These are phyloP conservation scores for Sclerodermus sp. DNA, from an alignment of 2,888 invertebrate species.

Conservation along the genomic window DNA sequence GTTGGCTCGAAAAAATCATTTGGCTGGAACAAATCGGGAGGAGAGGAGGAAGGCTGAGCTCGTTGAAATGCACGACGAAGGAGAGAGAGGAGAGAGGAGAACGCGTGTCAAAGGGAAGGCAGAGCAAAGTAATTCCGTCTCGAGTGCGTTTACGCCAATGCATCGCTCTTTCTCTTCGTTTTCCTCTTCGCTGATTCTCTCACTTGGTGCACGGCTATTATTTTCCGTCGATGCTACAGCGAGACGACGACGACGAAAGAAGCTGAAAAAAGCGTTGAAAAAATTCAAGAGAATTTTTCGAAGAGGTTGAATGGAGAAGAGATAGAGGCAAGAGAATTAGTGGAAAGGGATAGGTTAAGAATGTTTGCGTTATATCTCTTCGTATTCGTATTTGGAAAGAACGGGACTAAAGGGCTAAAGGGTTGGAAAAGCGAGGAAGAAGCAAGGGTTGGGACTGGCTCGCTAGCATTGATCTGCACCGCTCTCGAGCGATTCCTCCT, in stretches of 20 bases:
- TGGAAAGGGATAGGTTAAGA: slow-evolving; percentile 17
- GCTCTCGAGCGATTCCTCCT: slow-evolving; percentile 21
- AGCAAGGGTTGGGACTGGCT: slow-evolving; percentile 37
- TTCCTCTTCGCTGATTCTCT: slow-evolving; percentile 20
- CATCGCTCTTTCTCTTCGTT: slow-evolving; percentile 8
- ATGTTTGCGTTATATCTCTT: slow-evolving; percentile 46
- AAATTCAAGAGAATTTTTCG: background rate
- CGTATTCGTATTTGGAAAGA: slow-evolving; percentile 34
- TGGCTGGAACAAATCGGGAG: slow-evolving; percentile 34
- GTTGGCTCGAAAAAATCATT: slow-evolving; percentile 24
- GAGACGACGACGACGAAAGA: slow-evolving; percentile 18
- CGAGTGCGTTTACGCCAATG: slow-evolving; percentile 36
- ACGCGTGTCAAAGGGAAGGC: slow-evolving; percentile 40
- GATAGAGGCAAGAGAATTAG: slow-evolving; percentile 5
- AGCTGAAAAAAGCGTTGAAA: background rate
- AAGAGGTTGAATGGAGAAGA: background rate
- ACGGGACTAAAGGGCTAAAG: slow-evolving; percentile 34
- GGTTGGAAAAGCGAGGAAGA: slow-evolving; percentile 39
- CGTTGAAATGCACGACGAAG: slow-evolving; percentile 36
- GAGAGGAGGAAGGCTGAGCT: slow-evolving; percentile 24
- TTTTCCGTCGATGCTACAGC: slow-evolving; percentile 36
- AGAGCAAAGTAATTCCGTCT: slow-evolving; percentile 36
- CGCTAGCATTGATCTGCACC: slow-evolving; percentile 45
- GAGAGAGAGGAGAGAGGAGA: too few relatives aligned
- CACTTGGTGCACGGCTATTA: slow-evolving; percentile 32